A percentile compares a stretch with the other conserved stretches of the same genome.
Conservation (phyloP, 2,797 vertebrate genomes). For the Alcedo atthis region DNA sequence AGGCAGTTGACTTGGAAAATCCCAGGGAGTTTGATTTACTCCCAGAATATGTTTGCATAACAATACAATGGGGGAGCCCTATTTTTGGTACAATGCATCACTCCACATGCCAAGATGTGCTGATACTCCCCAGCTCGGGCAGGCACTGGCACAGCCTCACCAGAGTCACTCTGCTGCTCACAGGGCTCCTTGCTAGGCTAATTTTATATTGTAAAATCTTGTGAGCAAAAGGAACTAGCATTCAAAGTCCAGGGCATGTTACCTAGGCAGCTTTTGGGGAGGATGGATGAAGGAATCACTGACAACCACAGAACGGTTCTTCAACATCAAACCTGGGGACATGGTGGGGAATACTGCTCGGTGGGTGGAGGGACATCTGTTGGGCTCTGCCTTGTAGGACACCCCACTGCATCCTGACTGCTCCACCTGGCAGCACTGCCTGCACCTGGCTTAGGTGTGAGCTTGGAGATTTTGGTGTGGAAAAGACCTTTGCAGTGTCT, state of each 20-base stretch:
- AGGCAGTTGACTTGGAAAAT: not conserved
- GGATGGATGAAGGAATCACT: not conserved
- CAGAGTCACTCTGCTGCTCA: not conserved
- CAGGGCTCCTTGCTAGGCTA: not conserved
- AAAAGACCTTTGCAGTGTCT: not conserved
- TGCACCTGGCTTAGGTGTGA: not conserved
- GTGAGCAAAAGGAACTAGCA: not conserved
- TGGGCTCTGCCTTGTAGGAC: not conserved
- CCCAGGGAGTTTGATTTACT: not conserved
- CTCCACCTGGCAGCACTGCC: not conserved
- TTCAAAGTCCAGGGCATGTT: not conserved
- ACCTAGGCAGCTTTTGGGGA: not conserved
- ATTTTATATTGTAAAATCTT: not conserved
- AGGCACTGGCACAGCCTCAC: not conserved
- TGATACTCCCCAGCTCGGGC: not conserved
- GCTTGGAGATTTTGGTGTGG: not conserved
- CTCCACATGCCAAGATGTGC: not conserved
- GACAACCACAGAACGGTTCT: not conserved
- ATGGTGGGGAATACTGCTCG: not conserved
- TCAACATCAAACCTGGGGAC: not conserved
- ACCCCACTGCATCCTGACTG: rapidly evolving
- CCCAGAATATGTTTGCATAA: not conserved
- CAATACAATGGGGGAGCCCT: not conserved
- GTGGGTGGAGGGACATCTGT: not conserved
- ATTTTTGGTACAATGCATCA: not conserved